Percentiles rank a stretch among this genome's conserved stretches.
These are phyloP conservation scores for Henricia sp. DNA, from an alignment of 53 echinoderm and acorn worm genomes.

Conservation along the genomic window DNA sequence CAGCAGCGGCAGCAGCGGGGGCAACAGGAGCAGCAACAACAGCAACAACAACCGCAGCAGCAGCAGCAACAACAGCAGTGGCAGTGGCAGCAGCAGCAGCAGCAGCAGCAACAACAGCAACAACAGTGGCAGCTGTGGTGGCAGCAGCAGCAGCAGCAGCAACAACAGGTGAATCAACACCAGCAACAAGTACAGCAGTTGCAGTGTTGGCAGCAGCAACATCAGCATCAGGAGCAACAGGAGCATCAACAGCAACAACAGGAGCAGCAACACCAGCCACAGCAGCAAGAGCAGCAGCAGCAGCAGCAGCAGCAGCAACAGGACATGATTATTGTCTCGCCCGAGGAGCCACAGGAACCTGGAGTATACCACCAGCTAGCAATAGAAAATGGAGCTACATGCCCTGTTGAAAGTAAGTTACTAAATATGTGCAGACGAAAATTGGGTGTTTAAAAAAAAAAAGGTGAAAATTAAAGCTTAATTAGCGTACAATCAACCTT, in stretches of 20 bases:
- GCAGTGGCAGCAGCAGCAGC: conserved; percentile 90
- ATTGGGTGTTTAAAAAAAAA: no score
- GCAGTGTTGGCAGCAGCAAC: conserved; percentile 90
- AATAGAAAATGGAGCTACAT: neutral
- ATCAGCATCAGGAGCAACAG: conserved; percentile 76
- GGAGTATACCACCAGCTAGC: neutral
- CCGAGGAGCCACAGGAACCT: neutral
- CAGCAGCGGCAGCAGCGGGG: conserved; percentile 80
- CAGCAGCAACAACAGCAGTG: conserved; percentile 77
- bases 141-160: neutral
- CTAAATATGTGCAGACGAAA: no score
- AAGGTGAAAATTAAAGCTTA: no score
- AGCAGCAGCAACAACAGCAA: conserved; percentile 76
- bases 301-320: neutral
- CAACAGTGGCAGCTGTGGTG: conserved; percentile 22
- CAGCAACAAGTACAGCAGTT: no score
- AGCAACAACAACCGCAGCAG: neutral
- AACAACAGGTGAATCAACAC: no score
- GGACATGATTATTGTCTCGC: no score
- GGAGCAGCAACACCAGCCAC: neutral
- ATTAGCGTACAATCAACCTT: no score
- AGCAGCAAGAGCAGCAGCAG: neutral
- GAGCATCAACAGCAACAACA: conserved; percentile 36
- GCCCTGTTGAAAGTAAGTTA: neutral
- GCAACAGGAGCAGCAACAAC: conserved; percentile 62